These are phyloP conservation scores for Diabrotica undecimpunctata DNA, from an alignment of 1,140 invertebrate species.

Conservation along the genomic window DNA sequence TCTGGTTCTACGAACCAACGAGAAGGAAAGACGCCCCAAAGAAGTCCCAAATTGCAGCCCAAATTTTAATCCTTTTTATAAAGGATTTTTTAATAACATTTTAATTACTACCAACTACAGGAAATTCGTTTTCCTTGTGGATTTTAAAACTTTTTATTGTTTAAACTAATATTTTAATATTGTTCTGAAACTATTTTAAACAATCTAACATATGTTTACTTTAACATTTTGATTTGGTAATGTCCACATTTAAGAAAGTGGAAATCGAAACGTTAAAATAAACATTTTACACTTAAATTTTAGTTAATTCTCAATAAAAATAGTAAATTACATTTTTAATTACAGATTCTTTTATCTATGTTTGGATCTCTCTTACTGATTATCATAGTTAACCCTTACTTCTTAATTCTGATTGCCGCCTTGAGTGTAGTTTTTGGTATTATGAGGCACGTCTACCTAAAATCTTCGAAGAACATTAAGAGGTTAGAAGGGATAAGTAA, in stretches of 20 bases:
- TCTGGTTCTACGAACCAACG: no score
- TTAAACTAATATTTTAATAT: no score
- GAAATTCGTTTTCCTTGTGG: no score
- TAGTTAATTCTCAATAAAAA: background rate
- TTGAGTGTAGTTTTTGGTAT: conserved; percentile 51
- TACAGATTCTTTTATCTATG: conserved; percentile 46
- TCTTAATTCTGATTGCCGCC: conserved; percentile 55
- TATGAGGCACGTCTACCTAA: conserved; percentile 57
- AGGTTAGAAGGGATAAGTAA: conserved; percentile 61
- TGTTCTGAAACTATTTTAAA: no score
- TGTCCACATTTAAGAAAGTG: background rate
- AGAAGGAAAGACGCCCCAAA: no score
- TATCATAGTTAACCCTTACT: conserved; percentile 57
- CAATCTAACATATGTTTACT: no score
- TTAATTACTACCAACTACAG: no score
- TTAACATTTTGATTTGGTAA: background rate
- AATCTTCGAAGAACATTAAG: conserved; percentile 61
- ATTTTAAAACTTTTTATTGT: no score
- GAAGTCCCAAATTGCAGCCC: no score
- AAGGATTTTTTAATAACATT: no score
- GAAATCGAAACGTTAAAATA: background rate
- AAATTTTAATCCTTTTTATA: no score
- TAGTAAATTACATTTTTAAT: background rate
- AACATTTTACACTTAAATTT: background rate
- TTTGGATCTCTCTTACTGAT: conserved; percentile 52